A percentile compares a stretch with the other conserved stretches of the same genome.
phyloP scores from a whole-genome alignment of 2,888 invertebrate species.

The Lithophane leautieri region DNA sequence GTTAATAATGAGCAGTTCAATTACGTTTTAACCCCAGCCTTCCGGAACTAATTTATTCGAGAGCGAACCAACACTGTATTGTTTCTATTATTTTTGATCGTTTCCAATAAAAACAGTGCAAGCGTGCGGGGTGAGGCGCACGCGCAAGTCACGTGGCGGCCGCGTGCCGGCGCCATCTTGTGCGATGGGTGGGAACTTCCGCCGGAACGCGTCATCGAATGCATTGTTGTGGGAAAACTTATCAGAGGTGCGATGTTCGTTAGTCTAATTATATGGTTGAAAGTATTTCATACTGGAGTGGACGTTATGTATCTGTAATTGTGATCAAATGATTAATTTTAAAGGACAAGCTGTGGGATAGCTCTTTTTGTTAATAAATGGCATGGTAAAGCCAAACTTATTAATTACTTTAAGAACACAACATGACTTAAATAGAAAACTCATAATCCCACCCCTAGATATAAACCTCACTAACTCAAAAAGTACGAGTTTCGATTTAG shows the following conservation, averaged over 20 bases:
- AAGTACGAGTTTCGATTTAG: too few species aligned
- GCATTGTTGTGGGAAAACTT: conserved; percentile 82
- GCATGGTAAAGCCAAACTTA: too few species aligned
- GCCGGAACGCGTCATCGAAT: conserved; percentile 77
- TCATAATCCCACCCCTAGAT: too few species aligned
- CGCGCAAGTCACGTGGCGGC: conserved; percentile 77
- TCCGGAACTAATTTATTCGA: conserved; percentile 86
- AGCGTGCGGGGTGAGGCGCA: conserved; percentile 78
- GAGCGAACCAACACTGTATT: conserved; percentile 83
- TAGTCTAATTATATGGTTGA: conserved; percentile 61
- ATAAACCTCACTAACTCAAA: too few species aligned
- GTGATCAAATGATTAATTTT: conserved; percentile 28
- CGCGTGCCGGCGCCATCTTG: conserved; percentile 85
- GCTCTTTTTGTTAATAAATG: background rate
- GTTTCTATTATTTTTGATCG: conserved; percentile 86
- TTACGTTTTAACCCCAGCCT: conserved; percentile 86
- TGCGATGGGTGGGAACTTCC: conserved; percentile 88
- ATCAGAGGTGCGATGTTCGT: conserved; percentile 73
- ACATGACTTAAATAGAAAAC: too few species aligned
- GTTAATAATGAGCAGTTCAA: conserved; percentile 87
- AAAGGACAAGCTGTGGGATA: conserved; percentile 36
- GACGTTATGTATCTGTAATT: conserved; percentile 37
- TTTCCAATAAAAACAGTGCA: conserved; percentile 87
- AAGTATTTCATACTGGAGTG: conserved; percentile 53
- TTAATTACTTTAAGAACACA: too few species aligned